A percentile compares a stretch with the other conserved stretches of the same genome.
phyloP scores from a whole-genome alignment of 2,113 vertebrate genomes.

The Notechis scutatus region DNA sequence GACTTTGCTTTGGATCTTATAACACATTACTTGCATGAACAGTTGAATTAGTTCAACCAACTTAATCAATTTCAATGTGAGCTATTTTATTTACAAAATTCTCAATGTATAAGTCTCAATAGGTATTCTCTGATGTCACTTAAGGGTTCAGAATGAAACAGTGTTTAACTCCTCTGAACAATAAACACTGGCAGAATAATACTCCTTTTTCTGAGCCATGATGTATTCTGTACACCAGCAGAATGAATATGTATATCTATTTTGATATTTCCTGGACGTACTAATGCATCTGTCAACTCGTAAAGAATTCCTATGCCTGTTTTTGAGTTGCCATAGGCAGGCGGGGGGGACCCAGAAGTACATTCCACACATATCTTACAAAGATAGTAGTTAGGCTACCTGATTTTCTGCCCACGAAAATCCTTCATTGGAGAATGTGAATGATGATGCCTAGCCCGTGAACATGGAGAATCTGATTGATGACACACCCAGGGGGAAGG shows the following conservation, averaged over 20 bases:
- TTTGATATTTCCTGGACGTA: neutral
- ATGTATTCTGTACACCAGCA: neutral
- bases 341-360: too few relatives aligned
- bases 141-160: neutral
- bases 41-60: neutral
- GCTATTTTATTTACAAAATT: neutral
- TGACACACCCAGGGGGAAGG: too few relatives aligned
- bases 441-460: too few relatives aligned
- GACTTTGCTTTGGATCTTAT: neutral
- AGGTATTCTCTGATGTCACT: neutral
- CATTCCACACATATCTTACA: too few relatives aligned
- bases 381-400: too few relatives aligned
- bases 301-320: too few relatives aligned
- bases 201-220: neutral
- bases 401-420: too few relatives aligned
- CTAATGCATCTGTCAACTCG: neutral
- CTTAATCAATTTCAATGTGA: neutral
- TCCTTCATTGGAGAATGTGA: too few relatives aligned
- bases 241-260: neutral
- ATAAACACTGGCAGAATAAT: neutral
- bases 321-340: too few relatives aligned
- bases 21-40: neutral
- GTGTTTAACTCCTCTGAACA: neutral
- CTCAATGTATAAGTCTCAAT: neutral
- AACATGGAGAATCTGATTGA: too few relatives aligned